These are phyloP conservation scores for Hemistola chrysoprasaria DNA, from an alignment of 2,888 invertebrate species.

Conservation along the genomic window DNA sequence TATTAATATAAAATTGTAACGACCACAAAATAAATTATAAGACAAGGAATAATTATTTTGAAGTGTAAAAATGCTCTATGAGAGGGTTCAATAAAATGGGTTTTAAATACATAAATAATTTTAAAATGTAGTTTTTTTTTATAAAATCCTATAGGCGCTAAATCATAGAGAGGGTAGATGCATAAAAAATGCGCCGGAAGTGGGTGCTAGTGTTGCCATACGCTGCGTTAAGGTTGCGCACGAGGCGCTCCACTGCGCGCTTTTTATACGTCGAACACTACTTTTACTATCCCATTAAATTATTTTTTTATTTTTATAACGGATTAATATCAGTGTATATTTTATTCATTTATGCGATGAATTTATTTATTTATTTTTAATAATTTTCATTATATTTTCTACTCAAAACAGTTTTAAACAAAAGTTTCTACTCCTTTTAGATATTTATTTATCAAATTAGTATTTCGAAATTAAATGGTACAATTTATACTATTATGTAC, in stretches of 20 bases:
- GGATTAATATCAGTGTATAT: too few species aligned
- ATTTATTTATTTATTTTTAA: neutral
- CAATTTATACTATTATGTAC: too few species aligned
- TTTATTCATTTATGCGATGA: too few species aligned
- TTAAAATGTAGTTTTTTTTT: conserved; percentile 65
- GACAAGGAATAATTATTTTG: conserved; percentile 1
- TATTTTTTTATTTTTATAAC: too few species aligned
- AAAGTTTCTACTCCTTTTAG: too few species aligned
- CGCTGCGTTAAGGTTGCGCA: conserved; percentile 61
- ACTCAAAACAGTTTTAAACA: too few species aligned
- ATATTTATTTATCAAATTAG: too few species aligned
- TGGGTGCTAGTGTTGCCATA: conserved; percentile 65
- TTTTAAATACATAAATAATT: conserved; percentile 49
- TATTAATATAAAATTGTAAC: conserved; percentile 1
- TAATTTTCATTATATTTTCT: too few species aligned
- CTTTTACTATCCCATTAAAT: neutral
- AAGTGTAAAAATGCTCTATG: conserved; percentile 18
- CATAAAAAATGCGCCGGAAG: conserved; percentile 57
- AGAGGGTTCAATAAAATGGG: conserved; percentile 47
- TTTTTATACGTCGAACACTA: neutral
- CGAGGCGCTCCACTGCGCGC: conserved; percentile 12
- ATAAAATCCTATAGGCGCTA: conserved; percentile 72
- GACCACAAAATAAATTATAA: conserved; percentile 9
- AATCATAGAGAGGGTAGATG: conserved; percentile 61
- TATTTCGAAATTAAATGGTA: too few species aligned